Base-by-base conservation (phyloP, 2,797 vertebrate species). In the Gymnothorax javanicus region DNA sequence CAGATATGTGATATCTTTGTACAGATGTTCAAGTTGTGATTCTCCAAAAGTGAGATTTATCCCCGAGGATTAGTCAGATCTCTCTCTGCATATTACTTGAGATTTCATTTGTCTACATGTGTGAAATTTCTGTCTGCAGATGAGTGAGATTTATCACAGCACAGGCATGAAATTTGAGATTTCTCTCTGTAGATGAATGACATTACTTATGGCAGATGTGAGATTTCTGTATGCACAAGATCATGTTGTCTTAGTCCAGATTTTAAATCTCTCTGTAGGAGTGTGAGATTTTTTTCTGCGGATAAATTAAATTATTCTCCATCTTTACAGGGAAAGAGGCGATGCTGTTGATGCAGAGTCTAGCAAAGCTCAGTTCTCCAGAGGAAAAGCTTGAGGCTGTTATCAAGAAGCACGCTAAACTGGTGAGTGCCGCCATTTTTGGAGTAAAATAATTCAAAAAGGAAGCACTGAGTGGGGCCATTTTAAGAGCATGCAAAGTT, bases 381-480 rank as follows among this genome's bases (percentile, higher is more conserved):
- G 97, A 99, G 71, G 96, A 98, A 92, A 99, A 99, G 92, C 93
- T 99, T 89, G 98, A 99, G 60, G 95, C 98, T 89, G 94, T 99
- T 91, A 97, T 99, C 92, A 99, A 97, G 96, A 99, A 99, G 92
- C 99, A 99, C 81, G 97, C 97, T 2, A 97, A 99, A 91, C 92
- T 99, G 97, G 99, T 99, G 94, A 97, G 98, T 94, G 92, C 2
- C 54, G 5, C 12, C 33, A 0, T 54, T 9, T 17, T 23, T 43
- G 23, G 17, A 79, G 6, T 64, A 20, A 54, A 64, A n/a, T 57
- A 3, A 77, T 69, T 75, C 9, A 33, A 13, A 75, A 0, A 71
- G 67, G 67, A 71, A 71, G 25, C 25, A 27, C 27, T 8, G 11
- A 25, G 12, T 7, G 25, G 23, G 9, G 11, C 7, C 12, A 71